Base-by-base conservation (phyloP, 2,797 vertebrate genomes). In the Agapornis canus region DNA sequence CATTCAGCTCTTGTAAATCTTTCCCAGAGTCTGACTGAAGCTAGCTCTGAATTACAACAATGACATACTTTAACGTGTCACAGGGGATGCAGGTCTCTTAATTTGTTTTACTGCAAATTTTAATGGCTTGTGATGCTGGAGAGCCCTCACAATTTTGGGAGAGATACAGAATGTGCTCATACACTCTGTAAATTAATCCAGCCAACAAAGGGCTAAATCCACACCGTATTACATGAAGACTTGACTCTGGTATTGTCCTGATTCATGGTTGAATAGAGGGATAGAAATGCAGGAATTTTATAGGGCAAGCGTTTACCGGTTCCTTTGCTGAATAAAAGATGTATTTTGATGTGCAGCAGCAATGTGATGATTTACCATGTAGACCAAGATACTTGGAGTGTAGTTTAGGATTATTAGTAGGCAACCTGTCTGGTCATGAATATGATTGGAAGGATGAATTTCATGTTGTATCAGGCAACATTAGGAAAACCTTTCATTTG, bases 91-190 rank as follows among this genome's bases (percentile, higher is more conserved):
- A 13, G 82, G 13, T 49, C 49, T 65, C 56, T 61, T 86, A 14
- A 17, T 80, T 80, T 57, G 23, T 49, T 81, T 63, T 21, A 25
- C n/a, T 70, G 60, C 75, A 14, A 1, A 10, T 66, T 54, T 45
- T 29, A 77, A 7, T 17, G 69, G 43, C 52, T 45, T 59, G 70
- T 37, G 48, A 5, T 89, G 45, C 73, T 77, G 76, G 43, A 81
- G 73, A 78, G 66, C 57, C 57, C 89, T 81, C 65, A 23, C 43
- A 13, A 4, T 71, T 95, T 83, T 26, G 69, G 63, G 37, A 88
- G 60, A 59, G 63, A 31, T 12, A 9, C 32, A 65, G 52, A 47
- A 35, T 4, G 1, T 35, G 31, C 11, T 48, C 43, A 4, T 2
- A 0, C 20, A 1, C 14, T 52, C 66, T 59, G 13, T 37, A n/a